Percentiles rank a stretch among this genome's conserved stretches.
Evolutionary conservation across 2,113 vertebrate species (phyloP).

Genomic region (Sinocyclocheilus anophthalmus): DNA sequence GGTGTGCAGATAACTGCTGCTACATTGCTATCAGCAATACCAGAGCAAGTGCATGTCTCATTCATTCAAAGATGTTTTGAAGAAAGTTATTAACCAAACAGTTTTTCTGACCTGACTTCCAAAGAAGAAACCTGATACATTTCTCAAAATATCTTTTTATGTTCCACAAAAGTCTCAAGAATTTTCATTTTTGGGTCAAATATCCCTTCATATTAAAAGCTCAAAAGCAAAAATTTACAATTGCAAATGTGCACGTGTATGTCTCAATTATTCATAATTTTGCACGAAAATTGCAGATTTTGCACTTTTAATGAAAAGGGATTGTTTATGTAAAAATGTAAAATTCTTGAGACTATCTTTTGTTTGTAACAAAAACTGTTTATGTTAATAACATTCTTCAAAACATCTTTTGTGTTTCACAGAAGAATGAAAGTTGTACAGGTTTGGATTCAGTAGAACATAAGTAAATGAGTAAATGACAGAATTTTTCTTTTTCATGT

Average conservation of each 20-base stretch:
- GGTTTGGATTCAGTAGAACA: no score
- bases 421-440: no score
- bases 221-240: no score
- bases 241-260: background rate
- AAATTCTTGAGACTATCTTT: background rate
- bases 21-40: background rate
- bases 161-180: no score
- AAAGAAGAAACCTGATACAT: background rate
- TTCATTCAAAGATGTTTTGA: background rate
- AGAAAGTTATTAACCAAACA: no score
- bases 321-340: background rate
- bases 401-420: background rate
- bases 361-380: background rate
- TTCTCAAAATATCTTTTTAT: background rate
- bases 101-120: no score
- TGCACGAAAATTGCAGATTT: background rate
- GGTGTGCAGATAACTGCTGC: background rate
- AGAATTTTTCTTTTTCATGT: no score
- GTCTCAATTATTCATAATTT: background rate
- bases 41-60: background rate
- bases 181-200: no score
- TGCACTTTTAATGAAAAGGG: background rate
- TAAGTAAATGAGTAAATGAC: no score
- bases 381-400: background rate
- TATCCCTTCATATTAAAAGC: no score